A percentile compares a stretch with the other conserved stretches of the same genome.
Evolutionary conservation across 2,797 vertebrate species (phyloP).

Genomic region (Platyrinchus mystaceus): DNA sequence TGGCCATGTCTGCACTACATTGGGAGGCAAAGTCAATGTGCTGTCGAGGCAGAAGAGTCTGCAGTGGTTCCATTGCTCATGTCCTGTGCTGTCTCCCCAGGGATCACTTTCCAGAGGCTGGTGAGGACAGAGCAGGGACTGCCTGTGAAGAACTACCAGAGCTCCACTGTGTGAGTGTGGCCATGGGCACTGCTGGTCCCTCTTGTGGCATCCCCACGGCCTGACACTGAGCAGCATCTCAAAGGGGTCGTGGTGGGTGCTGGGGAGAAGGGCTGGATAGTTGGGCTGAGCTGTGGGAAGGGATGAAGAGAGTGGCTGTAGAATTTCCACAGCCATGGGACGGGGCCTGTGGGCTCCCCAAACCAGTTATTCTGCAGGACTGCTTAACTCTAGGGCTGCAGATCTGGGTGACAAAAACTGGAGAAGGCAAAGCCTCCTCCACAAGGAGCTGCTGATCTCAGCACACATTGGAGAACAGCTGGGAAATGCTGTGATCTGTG

Average conservation of each 20-base stretch:
- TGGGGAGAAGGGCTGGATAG: neutral
- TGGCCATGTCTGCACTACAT: accelerated
- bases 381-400: neutral
- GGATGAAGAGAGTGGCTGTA: neutral
- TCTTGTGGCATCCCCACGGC: accelerated
- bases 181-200: neutral
- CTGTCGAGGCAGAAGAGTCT: neutral
- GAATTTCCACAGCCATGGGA: neutral
- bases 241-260: neutral
- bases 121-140: conserved; percentile 93
- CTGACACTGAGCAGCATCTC: neutral
- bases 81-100: conserved; percentile 63
- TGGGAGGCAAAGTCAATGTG: accelerated
- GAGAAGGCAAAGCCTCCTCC: neutral
- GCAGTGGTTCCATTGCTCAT: neutral
- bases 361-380: accelerated
- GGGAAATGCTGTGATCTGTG: accelerated
- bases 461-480: neutral
- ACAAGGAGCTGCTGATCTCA: neutral
- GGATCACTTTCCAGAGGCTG: conserved; percentile 92
- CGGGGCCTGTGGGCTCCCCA: neutral
- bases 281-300: neutral
- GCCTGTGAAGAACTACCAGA: conserved; percentile 69
- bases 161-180: conserved; percentile 87
- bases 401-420: neutral